Percentiles rank a stretch among this genome's conserved stretches.
These are phyloP conservation scores for Euura saliciscinereae DNA, from an alignment of 1,140 invertebrate species.

Conservation along the genomic window DNA sequence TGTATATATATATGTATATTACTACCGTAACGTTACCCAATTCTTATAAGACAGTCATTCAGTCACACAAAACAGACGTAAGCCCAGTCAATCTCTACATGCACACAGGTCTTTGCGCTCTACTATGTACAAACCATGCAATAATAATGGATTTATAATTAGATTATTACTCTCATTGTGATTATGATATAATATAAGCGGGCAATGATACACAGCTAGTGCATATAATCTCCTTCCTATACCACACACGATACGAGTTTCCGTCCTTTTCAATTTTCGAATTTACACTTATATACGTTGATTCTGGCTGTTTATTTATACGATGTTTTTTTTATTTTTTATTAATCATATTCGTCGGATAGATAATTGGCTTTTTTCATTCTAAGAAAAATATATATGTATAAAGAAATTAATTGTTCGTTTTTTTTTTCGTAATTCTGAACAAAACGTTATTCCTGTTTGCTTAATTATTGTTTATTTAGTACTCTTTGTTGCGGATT, in stretches of 20 bases:
- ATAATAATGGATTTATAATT: constrained; percentile 32
- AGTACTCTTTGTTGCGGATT: constrained; percentile 50
- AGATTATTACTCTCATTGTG: constrained; percentile 22
- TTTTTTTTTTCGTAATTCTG: neutral
- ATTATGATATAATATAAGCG: constrained; percentile 30
- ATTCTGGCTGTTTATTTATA: too few species aligned
- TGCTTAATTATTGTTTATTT: constrained; percentile 38
- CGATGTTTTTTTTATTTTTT: too few species aligned
- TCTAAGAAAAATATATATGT: too few species aligned
- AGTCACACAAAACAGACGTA: constrained; percentile 9
- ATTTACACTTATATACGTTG: neutral
- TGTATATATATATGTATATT: constrained; percentile 20
- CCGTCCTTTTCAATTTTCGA: neutral
- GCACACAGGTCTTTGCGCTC: constrained; percentile 24
- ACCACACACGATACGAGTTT: neutral
- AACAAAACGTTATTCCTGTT: constrained; percentile 23
- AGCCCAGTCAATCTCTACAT: constrained; percentile 23
- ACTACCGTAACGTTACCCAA: constrained; percentile 22
- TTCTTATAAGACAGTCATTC: constrained; percentile 16
- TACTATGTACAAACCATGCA: constrained; percentile 45
- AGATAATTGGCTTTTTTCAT: too few species aligned
- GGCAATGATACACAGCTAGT: constrained; percentile 34
- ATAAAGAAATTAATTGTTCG: too few species aligned
- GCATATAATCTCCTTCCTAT: constrained; percentile 26
- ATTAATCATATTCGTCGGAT: too few species aligned